Evolutionary conservation across 2,113 vertebrate genomes (phyloP).

Genomic region (Phalacrocorax pelagicus): DNA sequence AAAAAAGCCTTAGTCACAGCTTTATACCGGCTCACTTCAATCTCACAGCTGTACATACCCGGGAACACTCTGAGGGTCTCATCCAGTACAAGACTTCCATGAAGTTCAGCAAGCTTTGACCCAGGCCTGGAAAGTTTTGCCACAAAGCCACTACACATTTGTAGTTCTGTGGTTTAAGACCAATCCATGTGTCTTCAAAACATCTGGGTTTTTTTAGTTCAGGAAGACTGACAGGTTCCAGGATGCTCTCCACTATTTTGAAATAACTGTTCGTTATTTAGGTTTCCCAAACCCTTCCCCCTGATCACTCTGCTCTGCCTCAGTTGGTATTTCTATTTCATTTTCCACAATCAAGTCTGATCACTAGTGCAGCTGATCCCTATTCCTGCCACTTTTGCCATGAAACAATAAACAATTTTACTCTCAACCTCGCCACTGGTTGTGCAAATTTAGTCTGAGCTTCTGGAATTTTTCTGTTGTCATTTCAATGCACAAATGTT

Average conservation of each 20-base stretch:
- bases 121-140: neutral
- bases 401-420: neutral
- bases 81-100: neutral
- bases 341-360: neutral
- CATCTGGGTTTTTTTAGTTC: neutral
- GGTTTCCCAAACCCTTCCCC: neutral
- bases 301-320: neutral
- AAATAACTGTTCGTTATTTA: neutral
- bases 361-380: neutral
- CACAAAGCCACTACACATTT: neutral
- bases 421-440: neutral
- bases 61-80: neutral
- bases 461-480: neutral
- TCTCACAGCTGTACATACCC: accelerated
- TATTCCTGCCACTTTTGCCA: neutral
- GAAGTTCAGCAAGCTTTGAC: neutral
- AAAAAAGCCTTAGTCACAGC: neutral
- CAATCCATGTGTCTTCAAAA: neutral
- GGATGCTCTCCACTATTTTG: neutral
- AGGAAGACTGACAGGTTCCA: neutral
- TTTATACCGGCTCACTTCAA: neutral
- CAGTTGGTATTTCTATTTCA: neutral
- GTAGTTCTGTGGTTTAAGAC: neutral
- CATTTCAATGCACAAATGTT: neutral
- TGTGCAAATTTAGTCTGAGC: neutral